Conservation (phyloP, 2,797 vertebrate genomes). For the Microhierax caerulescens region DNA sequence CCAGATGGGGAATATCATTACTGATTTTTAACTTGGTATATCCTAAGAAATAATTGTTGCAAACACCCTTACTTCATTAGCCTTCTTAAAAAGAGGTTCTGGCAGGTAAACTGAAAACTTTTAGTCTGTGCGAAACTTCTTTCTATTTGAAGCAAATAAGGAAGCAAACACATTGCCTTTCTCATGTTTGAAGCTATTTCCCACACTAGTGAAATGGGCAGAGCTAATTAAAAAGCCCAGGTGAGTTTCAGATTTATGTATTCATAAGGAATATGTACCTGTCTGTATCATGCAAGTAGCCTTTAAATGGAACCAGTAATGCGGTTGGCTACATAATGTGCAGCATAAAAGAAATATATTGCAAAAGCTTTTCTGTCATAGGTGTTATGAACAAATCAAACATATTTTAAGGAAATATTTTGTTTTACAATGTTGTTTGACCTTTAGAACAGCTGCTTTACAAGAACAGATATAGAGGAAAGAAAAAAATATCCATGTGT, state of each 20-base stretch:
- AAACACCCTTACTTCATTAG: not conserved
- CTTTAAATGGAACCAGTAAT: not conserved
- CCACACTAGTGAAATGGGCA: not conserved
- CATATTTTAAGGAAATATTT: not conserved
- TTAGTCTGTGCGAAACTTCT: not conserved
- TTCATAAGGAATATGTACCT: not conserved
- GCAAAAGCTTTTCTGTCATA: not conserved
- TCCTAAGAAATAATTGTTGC: not conserved
- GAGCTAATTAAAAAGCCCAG: not conserved
- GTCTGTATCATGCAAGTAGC: not conserved
- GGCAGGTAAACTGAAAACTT: not conserved
- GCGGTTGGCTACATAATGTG: not conserved
- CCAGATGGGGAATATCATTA: not conserved
- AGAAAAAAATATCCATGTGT: not conserved
- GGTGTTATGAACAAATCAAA: not conserved
- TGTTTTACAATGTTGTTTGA: not conserved
- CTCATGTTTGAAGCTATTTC: not conserved
- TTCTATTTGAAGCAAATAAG: not conserved
- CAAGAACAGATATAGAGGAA: not conserved
- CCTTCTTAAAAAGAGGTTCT: not conserved
- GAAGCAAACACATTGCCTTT: fast-evolving
- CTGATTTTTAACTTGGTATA: not conserved
- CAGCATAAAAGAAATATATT: not conserved
- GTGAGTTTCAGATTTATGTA: not conserved
- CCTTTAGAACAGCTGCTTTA: not conserved